Evolutionary conservation across 2,113 vertebrate species (phyloP).

Genomic region (Phrynosoma platyrhinos): DNA sequence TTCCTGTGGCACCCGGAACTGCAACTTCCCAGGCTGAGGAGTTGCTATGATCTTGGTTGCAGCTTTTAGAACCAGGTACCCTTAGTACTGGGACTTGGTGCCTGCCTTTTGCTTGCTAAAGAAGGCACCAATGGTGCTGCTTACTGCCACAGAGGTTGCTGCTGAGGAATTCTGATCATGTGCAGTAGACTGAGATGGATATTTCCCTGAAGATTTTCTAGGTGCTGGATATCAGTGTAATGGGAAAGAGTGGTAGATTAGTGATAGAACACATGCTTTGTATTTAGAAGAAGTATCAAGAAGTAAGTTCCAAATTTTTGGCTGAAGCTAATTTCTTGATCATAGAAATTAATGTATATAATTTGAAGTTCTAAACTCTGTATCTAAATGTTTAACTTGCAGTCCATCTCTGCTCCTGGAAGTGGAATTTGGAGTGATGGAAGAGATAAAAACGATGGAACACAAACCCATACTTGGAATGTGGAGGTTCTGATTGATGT

Average conservation of each 20-base stretch:
- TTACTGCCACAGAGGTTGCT: neutral
- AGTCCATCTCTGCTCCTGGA: slow-evolving; percentile 96
- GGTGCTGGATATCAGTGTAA: too few species aligned
- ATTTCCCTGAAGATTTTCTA: neutral
- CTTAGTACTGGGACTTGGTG: neutral
- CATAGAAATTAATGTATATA: too few species aligned
- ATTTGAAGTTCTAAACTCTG: neutral
- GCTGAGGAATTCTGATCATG: neutral
- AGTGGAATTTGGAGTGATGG: slow-evolving; percentile 99
- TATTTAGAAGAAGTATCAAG: too few species aligned
- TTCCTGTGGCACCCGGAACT: too few species aligned
- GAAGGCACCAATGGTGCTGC: neutral
- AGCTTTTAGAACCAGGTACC: neutral
- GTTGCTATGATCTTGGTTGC: neutral
- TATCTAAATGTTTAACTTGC: slow-evolving; percentile 53
- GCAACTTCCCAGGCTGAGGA: too few species aligned
- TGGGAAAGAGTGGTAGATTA: neutral
- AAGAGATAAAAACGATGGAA: slow-evolving; percentile 95
- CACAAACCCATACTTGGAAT: slow-evolving; percentile 97
- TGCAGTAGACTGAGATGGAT: neutral
- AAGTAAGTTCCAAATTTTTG: too few species aligned
- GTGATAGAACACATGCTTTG: too few species aligned
- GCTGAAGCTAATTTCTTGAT: too few species aligned
- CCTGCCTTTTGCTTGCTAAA: neutral
- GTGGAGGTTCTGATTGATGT: slow-evolving; percentile 98